Evolutionary conservation across 64 coral and sea anemone species (phyloP), one percentile per base, ranked within the genome.

Genomic region (Cladopsammia gracilis): DNA sequence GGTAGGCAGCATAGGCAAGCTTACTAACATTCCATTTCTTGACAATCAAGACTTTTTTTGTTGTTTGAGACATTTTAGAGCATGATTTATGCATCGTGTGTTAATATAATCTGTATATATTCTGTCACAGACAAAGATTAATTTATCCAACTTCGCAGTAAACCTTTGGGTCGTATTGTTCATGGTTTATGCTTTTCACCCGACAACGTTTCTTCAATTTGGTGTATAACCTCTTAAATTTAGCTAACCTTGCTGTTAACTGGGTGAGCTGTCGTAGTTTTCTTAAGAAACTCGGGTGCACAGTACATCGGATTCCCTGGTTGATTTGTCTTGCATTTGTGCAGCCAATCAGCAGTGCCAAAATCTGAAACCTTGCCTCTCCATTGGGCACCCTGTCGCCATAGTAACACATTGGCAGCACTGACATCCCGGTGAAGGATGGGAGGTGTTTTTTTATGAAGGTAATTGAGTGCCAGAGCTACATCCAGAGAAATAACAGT

Each of bases 341-440:
- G 76, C 4, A 82, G 9, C 7, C 78, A 64, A 46, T 79, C 77
- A 18, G 90, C 90, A 1, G 67, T 92, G 23, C 90, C 90, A 75
- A 86, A 93, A 51, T 93, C 90, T 7, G 90, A 93, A 16, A 93
- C 43, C 34, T 93, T 93, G 4, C 52, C 82, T 86, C 82, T 50
- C 90, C 90, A 93, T 13, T 6, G 58, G 25, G 7, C 48, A 25
- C 23, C 60, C 5, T 77, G 82, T 77, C 62, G 83, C 90, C 80
- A 69, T 20, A 93, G 72, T 26, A 93, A 57, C 43, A 93, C 90
- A 42, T 93, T 93, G 6, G 19, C 82, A 62, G 82, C 86, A 22
- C 90, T 93, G 22, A 93, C 57, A 45, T 93, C 90, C 19, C 73
- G 90, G 43, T 93, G 90, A 64, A 93, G 75, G 34, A 93, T 93